A percentile compares a stretch with the other conserved stretches of the same genome.
Conservation (phyloP, 2,888 invertebrate species). For the Antheraea assamensis region DNA sequence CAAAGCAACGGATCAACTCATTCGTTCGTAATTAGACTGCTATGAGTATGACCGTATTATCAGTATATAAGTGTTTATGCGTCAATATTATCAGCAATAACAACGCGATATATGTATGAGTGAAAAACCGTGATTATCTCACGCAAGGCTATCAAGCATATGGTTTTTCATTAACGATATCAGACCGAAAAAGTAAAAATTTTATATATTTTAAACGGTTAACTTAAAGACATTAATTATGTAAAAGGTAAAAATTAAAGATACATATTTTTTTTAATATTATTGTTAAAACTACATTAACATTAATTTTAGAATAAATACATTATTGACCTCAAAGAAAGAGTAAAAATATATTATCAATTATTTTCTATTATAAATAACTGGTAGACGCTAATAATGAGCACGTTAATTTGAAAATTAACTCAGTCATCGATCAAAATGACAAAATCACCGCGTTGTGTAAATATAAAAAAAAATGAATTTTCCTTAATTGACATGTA, state of each 20-base stretch:
- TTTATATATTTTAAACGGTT: not conserved
- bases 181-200: too few species aligned
- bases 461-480: not conserved
- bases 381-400: too few species aligned
- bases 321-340: not conserved
- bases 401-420: too few species aligned
- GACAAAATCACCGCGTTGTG: not conserved
- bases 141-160: not conserved
- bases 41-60: constrained; percentile 27
- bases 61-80: constrained; percentile 22
- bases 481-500: not conserved
- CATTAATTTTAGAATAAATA: not conserved
- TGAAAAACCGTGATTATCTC: not conserved
- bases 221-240: not conserved
- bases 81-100: constrained; percentile 25
- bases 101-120: constrained; percentile 2
- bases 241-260: not conserved
- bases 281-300: not conserved
- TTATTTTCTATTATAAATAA: not conserved
- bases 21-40: constrained; percentile 31
- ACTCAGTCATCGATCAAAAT: not conserved
- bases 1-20: constrained; percentile 32
- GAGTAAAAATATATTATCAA: not conserved
- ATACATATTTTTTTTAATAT: not conserved
- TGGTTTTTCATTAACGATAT: too few species aligned